Evolutionary conservation across 2,797 vertebrate genomes (phyloP), one percentile per base, ranked within the genome.

Genomic region (Myiothlypis coronata): DNA sequence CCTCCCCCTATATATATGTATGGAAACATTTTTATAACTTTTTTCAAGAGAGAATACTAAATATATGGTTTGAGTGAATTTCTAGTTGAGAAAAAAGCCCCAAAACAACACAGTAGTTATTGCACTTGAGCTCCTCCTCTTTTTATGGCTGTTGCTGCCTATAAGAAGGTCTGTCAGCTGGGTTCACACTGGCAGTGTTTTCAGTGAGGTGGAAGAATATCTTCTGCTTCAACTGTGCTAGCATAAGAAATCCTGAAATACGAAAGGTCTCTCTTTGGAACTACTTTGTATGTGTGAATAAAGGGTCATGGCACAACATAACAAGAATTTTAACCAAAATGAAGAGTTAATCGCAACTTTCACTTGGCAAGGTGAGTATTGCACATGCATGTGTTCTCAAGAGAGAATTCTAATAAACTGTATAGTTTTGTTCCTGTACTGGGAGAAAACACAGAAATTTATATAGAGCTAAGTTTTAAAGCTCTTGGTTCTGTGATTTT

Each of bases 291-390:
- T 72, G 37, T 88, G 67, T 87, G 69, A 68, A 68, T 53, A 72
- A 93, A 59, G 53, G 52, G 72, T 22, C 70, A 98, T 98, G 98
- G 97, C 98, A 34, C 90, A 97, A 68, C 77, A 87, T 85, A 97
- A 98, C 64, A 81, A 95, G 87, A 95, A 96, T 71, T 86, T 96
- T 95, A 98, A 98, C 71, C 97, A 98, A 78, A 97, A 94, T 39
- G 94, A 97, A 74, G 93, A 97, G 49, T 77, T 97, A 32, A 97
- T 98, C 65, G 93, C 96, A 77, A 47, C 70, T 80, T 97, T 98
- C 12, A 64, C 94, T 32, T 37, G 97, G 92, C 98, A 98, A 97
- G 98, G 97, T 98, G 94, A 98, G 98, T 72, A 39, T 61, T 59
- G 39, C 34, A 30, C 0, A 0, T 49, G 27, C 24, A 24, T 2